phyloP scores from a whole-genome alignment of 2,888 invertebrate species.

The Agonopterix heracliana region DNA sequence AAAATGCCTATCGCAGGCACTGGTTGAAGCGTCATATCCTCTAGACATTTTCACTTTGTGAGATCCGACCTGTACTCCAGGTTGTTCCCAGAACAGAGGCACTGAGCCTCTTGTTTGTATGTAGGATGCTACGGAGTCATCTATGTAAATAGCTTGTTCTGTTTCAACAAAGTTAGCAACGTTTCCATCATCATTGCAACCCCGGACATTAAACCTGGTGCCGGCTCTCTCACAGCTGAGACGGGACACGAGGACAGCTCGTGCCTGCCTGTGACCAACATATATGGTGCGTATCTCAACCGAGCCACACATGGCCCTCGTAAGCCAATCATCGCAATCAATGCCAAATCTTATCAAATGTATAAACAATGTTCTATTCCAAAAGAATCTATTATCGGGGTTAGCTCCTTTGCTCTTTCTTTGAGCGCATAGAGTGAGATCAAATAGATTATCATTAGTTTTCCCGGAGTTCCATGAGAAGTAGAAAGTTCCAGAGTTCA shows the following conservation, averaged over 20 bases:
- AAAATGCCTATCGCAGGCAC: conserved; percentile 95
- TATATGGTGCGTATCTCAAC: conserved; percentile 99
- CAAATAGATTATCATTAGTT: conserved; percentile 78
- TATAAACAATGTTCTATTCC: conserved; percentile 97
- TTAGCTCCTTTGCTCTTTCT: conserved; percentile 85
- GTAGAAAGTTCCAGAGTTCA: conserved; percentile 99
- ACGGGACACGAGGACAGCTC: conserved; percentile 96
- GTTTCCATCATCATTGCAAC: conserved; percentile 99
- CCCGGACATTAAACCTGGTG: conserved; percentile 97
- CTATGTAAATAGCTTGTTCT: conserved; percentile 96
- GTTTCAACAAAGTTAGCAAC: conserved; percentile 99
- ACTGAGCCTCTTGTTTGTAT: conserved; percentile 97
- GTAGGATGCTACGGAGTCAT: conserved; percentile 92
- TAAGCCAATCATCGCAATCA: conserved; percentile 92
- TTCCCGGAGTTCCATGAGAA: conserved; percentile 87
- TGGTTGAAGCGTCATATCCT: conserved; percentile 94
- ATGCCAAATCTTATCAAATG: conserved; percentile 95
- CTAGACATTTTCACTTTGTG: conserved; percentile 98
- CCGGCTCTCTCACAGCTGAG: conserved; percentile 98
- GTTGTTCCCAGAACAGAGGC: conserved; percentile 99
- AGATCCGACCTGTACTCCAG: conserved; percentile 98
- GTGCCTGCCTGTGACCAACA: conserved; percentile 94
- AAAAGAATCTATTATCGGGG: conserved; percentile 98
- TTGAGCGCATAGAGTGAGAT: conserved; percentile 96
- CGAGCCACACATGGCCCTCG: conserved; percentile 97